phyloP scores from a whole-genome alignment of 53 echinoderm and acorn worm species.

The Holothuria scabra region DNA sequence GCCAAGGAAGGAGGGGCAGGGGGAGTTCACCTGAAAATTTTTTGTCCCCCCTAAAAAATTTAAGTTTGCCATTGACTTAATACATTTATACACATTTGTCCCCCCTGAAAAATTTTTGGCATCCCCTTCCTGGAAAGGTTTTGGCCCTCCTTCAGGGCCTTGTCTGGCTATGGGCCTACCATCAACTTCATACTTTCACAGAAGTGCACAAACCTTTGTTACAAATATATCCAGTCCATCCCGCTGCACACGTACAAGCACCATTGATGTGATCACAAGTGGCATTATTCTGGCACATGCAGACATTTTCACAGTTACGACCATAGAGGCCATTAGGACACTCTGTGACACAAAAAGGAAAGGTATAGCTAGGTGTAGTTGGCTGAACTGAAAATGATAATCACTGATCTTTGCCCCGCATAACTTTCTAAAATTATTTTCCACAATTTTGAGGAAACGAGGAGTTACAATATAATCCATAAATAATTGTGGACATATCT shows the following conservation, averaged over 20 bases:
- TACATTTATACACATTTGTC: too few species aligned
- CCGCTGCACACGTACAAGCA: slow-evolving; percentile 79
- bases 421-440: too few species aligned
- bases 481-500: neutral
- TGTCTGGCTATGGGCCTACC: too few species aligned
- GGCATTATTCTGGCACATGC: slow-evolving; percentile 83
- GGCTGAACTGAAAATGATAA: neutral
- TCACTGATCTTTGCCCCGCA: neutral
- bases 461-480: neutral
- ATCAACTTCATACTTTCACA: too few species aligned
- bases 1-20: too few species aligned
- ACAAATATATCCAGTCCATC: slow-evolving; percentile 89
- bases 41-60: too few species aligned
- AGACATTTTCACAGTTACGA: slow-evolving; percentile 88
- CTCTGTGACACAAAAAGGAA: slow-evolving; percentile 48
- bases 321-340: slow-evolving; percentile 85
- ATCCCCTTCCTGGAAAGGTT: too few species aligned
- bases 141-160: too few species aligned
- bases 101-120: too few species aligned
- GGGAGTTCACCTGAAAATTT: too few species aligned
- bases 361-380: neutral
- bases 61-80: too few species aligned
- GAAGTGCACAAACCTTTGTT: slow-evolving; percentile 84
- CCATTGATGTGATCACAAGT: slow-evolving; percentile 89
- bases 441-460: neutral